Conservation (phyloP, 2,797 vertebrate species). For the Eospalax fontanierii region DNA sequence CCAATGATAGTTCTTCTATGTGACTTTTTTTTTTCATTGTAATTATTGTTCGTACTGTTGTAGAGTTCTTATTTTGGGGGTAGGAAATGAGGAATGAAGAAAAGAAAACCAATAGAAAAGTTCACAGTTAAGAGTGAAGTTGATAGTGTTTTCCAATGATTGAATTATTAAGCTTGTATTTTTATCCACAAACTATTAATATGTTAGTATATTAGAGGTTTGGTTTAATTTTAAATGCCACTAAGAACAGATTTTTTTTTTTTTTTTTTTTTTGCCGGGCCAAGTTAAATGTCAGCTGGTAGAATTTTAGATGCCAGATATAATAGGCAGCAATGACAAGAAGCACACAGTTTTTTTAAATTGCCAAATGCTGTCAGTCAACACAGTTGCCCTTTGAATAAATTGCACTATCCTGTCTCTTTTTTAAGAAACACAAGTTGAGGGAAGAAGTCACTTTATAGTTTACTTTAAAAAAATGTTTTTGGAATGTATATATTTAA, state of each 20-base stretch:
- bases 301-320: slow-evolving; percentile 10
- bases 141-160: slow-evolving; percentile 33
- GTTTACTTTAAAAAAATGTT: slow-evolving; percentile 65
- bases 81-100: slow-evolving; percentile 13
- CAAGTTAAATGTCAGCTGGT: slow-evolving; percentile 67
- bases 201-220: background rate
- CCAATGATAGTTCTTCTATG: background rate
- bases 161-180: background rate
- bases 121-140: background rate
- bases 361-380: slow-evolving; percentile 60
- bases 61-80: background rate
- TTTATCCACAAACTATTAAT: background rate
- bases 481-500: slow-evolving; percentile 55
- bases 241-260: slow-evolving; percentile 8
- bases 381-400: slow-evolving; percentile 63
- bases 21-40: background rate
- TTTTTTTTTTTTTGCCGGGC: slow-evolving; percentile 6
- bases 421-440: slow-evolving; percentile 45
- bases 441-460: slow-evolving; percentile 45
- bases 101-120: background rate
- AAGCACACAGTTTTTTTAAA: slow-evolving; percentile 17
- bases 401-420: slow-evolving; percentile 8
- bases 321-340: slow-evolving; percentile 34
- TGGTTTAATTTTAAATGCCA: slow-evolving; percentile 30
- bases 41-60: background rate